Evolutionary conservation across 1,140 invertebrate species (phyloP).

Genomic region (Gonioctena quinquepunctata): DNA sequence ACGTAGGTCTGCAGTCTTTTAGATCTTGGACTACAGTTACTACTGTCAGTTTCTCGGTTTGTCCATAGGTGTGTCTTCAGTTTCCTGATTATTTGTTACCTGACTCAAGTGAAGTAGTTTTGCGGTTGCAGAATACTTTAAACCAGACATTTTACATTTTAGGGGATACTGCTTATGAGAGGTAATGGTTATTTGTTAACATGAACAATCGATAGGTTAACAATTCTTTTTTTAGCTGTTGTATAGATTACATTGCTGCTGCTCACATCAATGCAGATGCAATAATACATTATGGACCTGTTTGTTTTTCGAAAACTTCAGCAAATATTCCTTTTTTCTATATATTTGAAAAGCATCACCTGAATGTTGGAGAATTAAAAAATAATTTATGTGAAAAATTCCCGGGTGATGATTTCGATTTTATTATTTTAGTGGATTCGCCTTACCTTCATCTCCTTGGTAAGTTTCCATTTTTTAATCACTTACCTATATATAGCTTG

Average conservation of each 20-base stretch:
- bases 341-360: constrained; percentile 64
- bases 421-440: constrained; percentile 39
- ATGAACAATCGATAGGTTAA: background rate
- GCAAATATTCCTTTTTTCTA: constrained; percentile 73
- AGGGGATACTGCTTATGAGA: constrained; percentile 92
- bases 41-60: too few relatives aligned
- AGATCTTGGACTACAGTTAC: too few relatives aligned
- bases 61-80: constrained; percentile 86
- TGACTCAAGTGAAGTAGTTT: constrained; percentile 71
- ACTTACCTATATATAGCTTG: background rate
- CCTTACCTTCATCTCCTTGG: constrained; percentile 37
- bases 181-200: constrained; percentile 62
- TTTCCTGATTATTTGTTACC: constrained; percentile 83
- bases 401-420: constrained; percentile 4
- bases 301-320: constrained; percentile 79
- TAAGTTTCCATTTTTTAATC: constrained; percentile 20
- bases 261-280: constrained; percentile 83
- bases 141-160: constrained; percentile 76
- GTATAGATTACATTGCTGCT: constrained; percentile 89
- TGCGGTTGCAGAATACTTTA: constrained; percentile 64
- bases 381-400: constrained; percentile 17
- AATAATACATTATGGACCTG: constrained; percentile 89
- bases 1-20: too few relatives aligned
- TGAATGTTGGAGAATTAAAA: constrained; percentile 56
- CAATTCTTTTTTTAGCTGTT: constrained; percentile 71